Conservation (phyloP, 2,113 vertebrate species). For the Tetrao urogallus region DNA sequence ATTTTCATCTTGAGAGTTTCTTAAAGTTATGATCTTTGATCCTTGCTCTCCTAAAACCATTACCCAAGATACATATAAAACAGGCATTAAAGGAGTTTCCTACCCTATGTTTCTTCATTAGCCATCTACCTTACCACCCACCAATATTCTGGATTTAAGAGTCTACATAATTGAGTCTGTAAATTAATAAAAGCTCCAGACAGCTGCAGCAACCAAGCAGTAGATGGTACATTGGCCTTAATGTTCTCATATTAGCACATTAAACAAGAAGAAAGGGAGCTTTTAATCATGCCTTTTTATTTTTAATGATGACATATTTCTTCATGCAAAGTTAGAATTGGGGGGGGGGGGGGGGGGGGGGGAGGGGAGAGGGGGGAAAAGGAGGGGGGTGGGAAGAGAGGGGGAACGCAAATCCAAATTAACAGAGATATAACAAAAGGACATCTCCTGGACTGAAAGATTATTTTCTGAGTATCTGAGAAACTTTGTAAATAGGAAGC, state of each 20-base stretch:
- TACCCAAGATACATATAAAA: slow-evolving; percentile 80
- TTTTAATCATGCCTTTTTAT: slow-evolving; percentile 62
- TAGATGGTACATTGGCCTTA: slow-evolving; percentile 58
- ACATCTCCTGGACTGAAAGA: slow-evolving; percentile 20
- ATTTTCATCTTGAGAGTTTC: slow-evolving; percentile 68
- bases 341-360: not conserved
- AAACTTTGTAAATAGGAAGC: slow-evolving; percentile 61
- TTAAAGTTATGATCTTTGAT: slow-evolving; percentile 77
- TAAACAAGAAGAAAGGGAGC: slow-evolving; percentile 74
- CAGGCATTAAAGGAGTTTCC: slow-evolving; percentile 77
- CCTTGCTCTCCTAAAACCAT: slow-evolving; percentile 73
- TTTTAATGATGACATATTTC: slow-evolving; percentile 49
- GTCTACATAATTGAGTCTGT: slow-evolving; percentile 73
- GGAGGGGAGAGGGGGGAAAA: not conserved
- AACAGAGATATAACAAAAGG: slow-evolving; percentile 59
- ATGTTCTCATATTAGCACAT: slow-evolving; percentile 77
- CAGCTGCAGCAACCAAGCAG: slow-evolving; percentile 69
- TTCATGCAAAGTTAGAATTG: slow-evolving; percentile 51
- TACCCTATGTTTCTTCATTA: slow-evolving; percentile 79
- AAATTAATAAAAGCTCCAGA: slow-evolving; percentile 76
- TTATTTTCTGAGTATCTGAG: slow-evolving; percentile 62
- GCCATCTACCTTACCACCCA: slow-evolving; percentile 77
- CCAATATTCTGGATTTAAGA: slow-evolving; percentile 77
- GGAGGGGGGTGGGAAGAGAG: not conserved
- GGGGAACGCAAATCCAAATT: slow-evolving; percentile 21